These are phyloP conservation scores for Callyntrura guangdongensis DNA, from an alignment of 2,888 invertebrate genomes.

Conservation along the genomic window DNA sequence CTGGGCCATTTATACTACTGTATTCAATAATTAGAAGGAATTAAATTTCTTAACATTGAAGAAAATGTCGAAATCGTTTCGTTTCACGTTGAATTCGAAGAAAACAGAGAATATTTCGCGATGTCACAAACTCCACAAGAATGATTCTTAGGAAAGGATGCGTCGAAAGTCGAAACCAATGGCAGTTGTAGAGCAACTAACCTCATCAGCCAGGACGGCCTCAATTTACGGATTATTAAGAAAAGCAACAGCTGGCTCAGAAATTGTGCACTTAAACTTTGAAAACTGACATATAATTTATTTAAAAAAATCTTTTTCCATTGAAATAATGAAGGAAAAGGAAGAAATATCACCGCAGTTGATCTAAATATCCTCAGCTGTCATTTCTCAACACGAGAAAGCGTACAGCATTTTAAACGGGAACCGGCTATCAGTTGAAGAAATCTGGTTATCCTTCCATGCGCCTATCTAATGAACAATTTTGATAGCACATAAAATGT, in stretches of 20 bases:
- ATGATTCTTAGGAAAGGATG: neutral
- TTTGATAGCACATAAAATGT: conserved; percentile 4
- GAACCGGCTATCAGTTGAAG: neutral
- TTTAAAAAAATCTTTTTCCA: neutral
- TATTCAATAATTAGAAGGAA: too few relatives aligned
- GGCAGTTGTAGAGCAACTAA: neutral
- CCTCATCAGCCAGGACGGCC: conserved; percentile 24
- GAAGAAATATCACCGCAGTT: conserved; percentile 20
- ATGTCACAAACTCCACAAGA: neutral
- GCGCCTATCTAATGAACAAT: conserved; percentile 15
- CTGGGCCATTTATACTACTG: neutral
- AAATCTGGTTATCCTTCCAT: conserved; percentile 48
- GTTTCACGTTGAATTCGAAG: neutral
- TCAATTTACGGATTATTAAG: conserved; percentile 57
- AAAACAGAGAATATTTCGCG: neutral
- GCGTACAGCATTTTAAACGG: neutral
- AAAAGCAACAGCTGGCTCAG: conserved; percentile 66
- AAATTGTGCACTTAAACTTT: conserved; percentile 35
- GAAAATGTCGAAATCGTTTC: neutral
- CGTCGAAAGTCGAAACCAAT: neutral
- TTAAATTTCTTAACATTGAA: neutral
- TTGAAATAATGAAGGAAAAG: conserved; percentile 15
- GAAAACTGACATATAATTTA: conserved; percentile 7
- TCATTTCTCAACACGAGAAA: neutral
- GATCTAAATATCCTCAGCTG: conserved; percentile 42